phyloP scores from a whole-genome alignment of 1,140 invertebrate genomes.

The Rhynchophorus ferrugineus region DNA sequence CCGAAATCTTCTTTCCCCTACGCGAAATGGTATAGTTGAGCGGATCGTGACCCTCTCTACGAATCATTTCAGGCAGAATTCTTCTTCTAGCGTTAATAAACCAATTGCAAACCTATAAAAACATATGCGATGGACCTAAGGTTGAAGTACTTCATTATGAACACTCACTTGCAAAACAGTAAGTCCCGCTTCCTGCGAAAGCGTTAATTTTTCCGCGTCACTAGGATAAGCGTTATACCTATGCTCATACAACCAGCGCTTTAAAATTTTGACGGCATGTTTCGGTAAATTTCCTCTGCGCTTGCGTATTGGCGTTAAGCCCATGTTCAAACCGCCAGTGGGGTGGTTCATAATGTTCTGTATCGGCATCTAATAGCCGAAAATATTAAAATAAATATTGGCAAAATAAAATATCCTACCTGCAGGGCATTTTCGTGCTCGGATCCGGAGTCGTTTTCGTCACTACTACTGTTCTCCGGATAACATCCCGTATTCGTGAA shows the following conservation, averaged over 20 bases:
- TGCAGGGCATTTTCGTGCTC: conserved; percentile 27
- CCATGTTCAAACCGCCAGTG: conserved; percentile 20
- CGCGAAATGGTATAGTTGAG: conserved; percentile 85
- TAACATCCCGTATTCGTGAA: conserved; percentile 10
- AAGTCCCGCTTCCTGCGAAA: conserved; percentile 79
- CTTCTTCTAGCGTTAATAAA: conserved; percentile 90
- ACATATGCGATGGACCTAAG: neutral
- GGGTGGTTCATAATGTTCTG: conserved; percentile 22
- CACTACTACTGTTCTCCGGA: conserved; percentile 53
- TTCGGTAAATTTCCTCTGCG: conserved; percentile 85
- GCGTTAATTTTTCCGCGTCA: conserved; percentile 77
- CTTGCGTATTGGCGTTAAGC: conserved; percentile 22
- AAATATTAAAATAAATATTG: conserved; percentile 12
- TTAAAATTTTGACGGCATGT: conserved; percentile 82
- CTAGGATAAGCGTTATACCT: conserved; percentile 92
- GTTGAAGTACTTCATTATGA: neutral
- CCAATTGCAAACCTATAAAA: conserved; percentile 86
- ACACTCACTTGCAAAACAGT: conserved; percentile 58
- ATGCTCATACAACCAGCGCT: conserved; percentile 87
- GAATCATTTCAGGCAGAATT: conserved; percentile 86
- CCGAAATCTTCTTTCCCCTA: conserved; percentile 62
- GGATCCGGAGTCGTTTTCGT: conserved; percentile 57
- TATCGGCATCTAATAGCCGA: conserved; percentile 21
- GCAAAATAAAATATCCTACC: neutral
- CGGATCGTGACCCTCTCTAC: conserved; percentile 84